Base-by-base conservation (phyloP, 1,140 invertebrate species). In the Trichonephila clavata region DNA sequence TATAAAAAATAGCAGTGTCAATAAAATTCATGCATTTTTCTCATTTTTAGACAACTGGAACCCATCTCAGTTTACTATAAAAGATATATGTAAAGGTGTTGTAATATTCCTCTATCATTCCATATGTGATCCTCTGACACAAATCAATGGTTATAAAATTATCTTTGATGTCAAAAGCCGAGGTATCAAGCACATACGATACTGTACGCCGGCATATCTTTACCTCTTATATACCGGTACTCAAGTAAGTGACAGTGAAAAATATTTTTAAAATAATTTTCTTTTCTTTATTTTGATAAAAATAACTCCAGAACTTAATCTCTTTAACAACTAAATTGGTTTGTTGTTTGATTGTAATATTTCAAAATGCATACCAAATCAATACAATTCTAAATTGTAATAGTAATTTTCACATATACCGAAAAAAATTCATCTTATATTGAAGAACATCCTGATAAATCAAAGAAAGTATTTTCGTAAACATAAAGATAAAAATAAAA, bases 91-190 rank as follows among this genome's bases (percentile, higher is more conserved):
- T 13, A n/a, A 68, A 93, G 20, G 8, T 14, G 24, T 93, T 13
- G 43, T 81, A 2, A 16, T 93, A n/a, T 93, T 87, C 24, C 61
- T 93, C 21, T 93, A 80, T 20, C 92, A 93, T 18, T 93, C 92
- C 27, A 87, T 87, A 6, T 43, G 32, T 13, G 92, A 93, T 88
- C 92, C 92, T 10, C 27, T 93, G 57, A 93, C 92, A 1, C 92
- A 93, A 63, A 68, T 93, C 7, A 93, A 93, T 24, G 92, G 92
- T 27, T 93, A 93, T 83, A 93, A 93, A 87, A 68, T 93, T 20
- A 88, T 93, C 18, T 50, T 93, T 8, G 92, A 93, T 20, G 92
- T 88, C 20, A 93, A 80, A 43, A 87, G 84, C 32, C n/a, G 32
- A 5, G 80, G 80, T 8, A 10, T 87, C 24, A 88, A 87, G 20